A percentile compares a stretch with the other conserved stretches of the same genome.
These are phyloP conservation scores for Porphyrio hochstetteri DNA, from an alignment of 2,113 vertebrate genomes.

Conservation along the genomic window DNA sequence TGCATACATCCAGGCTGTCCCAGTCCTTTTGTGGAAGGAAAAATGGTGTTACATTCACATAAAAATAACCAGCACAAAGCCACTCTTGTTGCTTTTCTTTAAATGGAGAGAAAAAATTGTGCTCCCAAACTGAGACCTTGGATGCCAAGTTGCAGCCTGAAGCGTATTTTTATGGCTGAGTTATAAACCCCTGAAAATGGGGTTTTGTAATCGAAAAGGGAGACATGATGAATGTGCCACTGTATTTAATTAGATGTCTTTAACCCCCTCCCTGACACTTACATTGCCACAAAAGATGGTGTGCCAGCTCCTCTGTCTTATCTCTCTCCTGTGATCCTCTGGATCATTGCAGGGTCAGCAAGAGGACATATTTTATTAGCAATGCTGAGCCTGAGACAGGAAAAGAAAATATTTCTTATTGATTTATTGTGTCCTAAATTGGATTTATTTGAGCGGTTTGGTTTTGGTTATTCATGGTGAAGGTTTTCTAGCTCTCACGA, in stretches of 20 bases:
- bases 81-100: slow-evolving; percentile 56
- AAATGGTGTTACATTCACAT: slow-evolving; percentile 18
- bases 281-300: background rate
- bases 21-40: slow-evolving; percentile 41
- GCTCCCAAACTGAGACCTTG: slow-evolving; percentile 35
- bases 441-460: slow-evolving; percentile 37
- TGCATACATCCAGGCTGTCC: slow-evolving; percentile 15
- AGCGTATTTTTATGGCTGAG: background rate
- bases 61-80: slow-evolving; percentile 35
- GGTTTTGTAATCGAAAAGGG: slow-evolving; percentile 7
- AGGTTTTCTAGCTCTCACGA: background rate
- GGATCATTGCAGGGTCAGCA: slow-evolving; percentile 24
- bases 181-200: slow-evolving; percentile 2
- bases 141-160: slow-evolving; percentile 37
- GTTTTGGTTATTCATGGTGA: slow-evolving; percentile 4
- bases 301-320: slow-evolving; percentile 18
- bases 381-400: slow-evolving; percentile 41
- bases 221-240: background rate
- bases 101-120: slow-evolving; percentile 35
- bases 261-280: background rate
- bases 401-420: slow-evolving; percentile 36
- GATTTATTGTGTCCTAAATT: slow-evolving; percentile 34
- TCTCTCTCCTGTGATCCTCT: background rate
- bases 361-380: slow-evolving; percentile 46
- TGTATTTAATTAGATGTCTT: slow-evolving; percentile 41